Evolutionary conservation across 2,113 vertebrate species (phyloP).

Genomic region (Apteryx mantelli): DNA sequence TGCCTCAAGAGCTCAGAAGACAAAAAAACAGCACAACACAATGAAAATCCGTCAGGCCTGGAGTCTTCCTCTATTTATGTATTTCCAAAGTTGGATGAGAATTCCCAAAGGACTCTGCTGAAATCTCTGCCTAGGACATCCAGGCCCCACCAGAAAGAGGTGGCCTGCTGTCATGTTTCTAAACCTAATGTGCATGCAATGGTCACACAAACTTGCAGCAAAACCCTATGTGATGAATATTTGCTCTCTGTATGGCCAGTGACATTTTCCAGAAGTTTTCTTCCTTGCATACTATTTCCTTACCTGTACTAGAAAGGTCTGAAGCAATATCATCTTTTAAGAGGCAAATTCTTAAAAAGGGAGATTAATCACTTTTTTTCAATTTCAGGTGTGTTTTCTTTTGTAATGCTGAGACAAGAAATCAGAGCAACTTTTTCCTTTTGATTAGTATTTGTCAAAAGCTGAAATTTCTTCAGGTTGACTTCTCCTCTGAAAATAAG

Average conservation of each 20-base stretch:
- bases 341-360: neutral
- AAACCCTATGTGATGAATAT: neutral
- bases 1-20: neutral
- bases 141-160: neutral
- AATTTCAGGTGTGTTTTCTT: neutral
- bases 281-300: neutral
- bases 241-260: neutral
- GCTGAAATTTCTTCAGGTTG: neutral
- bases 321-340: neutral
- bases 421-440: neutral
- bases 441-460: neutral
- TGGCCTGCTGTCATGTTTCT: neutral
- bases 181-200: neutral
- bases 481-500: neutral
- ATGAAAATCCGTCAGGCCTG: neutral
- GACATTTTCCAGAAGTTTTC: neutral
- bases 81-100: neutral
- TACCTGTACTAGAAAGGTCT: neutral
- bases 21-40: neutral
- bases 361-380: neutral
- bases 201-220: neutral
- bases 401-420: neutral
- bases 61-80: neutral
- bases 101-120: neutral
- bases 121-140: neutral